Evolutionary conservation across 2,113 vertebrate species (phyloP).

Genomic region (Triplophysa siluroides): DNA sequence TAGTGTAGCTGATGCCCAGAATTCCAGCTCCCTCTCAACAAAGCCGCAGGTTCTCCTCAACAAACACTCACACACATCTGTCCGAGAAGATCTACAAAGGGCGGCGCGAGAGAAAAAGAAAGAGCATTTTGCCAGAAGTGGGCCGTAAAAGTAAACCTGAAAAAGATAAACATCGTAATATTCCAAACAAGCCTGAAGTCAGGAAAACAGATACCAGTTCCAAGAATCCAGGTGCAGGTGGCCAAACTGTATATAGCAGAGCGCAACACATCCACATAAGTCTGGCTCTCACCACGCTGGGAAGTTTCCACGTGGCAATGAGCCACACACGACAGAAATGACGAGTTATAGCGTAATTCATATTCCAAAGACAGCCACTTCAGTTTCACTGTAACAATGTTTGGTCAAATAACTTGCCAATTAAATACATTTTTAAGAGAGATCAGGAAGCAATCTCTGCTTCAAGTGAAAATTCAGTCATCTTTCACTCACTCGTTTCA

Average conservation of each 20-base stretch:
- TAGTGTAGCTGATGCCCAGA: too few species aligned
- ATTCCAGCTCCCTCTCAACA: too few species aligned
- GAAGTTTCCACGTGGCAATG: neutral
- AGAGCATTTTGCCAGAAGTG: constrained; percentile 1
- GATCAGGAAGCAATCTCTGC: too few species aligned
- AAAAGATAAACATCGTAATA: constrained; percentile 35
- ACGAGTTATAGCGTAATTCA: neutral
- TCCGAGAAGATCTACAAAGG: constrained; percentile 22
- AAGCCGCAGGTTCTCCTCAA: neutral
- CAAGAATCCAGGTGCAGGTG: constrained; percentile 29
- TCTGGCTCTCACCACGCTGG: neutral
- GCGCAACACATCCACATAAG: neutral
- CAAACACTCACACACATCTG: neutral
- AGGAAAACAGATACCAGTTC: constrained; percentile 27
- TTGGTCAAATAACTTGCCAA: neutral
- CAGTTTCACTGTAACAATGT: neutral
- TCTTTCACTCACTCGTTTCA: too few species aligned
- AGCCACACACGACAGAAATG: neutral
- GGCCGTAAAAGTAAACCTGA: constrained; percentile 31
- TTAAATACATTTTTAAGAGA: neutral
- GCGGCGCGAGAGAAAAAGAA: neutral
- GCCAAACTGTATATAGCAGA: neutral
- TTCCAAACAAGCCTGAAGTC: constrained; percentile 31
- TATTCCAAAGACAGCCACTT: neutral
- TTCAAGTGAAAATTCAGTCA: too few species aligned